Percentiles rank a stretch among this genome's conserved stretches.
These are phyloP conservation scores for Gallinago stenura DNA, from an alignment of 2,797 vertebrate genomes.

Conservation along the genomic window DNA sequence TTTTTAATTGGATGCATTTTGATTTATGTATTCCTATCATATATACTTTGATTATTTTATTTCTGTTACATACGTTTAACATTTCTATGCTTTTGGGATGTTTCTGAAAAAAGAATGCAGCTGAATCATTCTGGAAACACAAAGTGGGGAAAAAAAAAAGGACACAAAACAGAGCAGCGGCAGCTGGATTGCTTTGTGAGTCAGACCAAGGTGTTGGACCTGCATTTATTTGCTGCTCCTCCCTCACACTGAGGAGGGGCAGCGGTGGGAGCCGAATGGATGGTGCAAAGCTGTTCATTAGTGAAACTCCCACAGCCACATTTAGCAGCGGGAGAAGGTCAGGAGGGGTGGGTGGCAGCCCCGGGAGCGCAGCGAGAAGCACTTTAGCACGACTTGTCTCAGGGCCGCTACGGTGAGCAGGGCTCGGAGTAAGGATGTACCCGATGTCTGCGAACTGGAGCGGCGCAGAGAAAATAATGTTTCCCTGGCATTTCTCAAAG, in stretches of 20 bases:
- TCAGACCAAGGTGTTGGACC: not conserved
- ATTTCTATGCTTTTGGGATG: not conserved
- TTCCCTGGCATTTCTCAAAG: conserved; percentile 66
- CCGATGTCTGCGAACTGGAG: not conserved
- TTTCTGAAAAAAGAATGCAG: not conserved
- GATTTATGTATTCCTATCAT: not conserved
- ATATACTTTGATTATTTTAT: not conserved
- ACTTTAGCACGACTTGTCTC: not conserved
- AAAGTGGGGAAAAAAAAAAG: not conserved
- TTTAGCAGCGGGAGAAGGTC: not conserved
- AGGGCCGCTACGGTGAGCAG: not conserved
- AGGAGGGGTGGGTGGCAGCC: not conserved
- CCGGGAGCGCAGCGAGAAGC: not conserved
- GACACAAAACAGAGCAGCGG: not conserved
- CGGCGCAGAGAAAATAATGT: not conserved
- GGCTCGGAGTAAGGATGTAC: not conserved
- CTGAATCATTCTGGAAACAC: not conserved
- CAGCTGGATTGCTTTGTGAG: not conserved
- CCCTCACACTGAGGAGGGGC: not conserved
- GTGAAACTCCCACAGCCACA: not conserved
- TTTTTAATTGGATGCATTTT: not conserved
- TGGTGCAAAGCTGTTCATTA: not conserved
- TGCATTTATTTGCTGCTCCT: not conserved
- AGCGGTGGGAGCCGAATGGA: not conserved
- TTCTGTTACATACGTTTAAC: not conserved